phyloP scores from a whole-genome alignment of 2,797 vertebrate species.

The Falco novaeseelandiae region DNA sequence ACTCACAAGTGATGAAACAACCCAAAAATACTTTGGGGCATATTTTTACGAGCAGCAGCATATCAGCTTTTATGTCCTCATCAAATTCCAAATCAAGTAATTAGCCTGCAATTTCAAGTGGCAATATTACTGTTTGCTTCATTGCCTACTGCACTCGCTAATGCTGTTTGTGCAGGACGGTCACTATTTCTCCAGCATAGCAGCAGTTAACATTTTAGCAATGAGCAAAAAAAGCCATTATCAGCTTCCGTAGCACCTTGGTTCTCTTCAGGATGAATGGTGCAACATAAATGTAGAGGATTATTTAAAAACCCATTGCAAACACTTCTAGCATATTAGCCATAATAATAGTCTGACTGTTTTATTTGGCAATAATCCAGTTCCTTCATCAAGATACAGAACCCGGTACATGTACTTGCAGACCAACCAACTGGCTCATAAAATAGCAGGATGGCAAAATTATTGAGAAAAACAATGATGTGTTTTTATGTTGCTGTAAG shows the following conservation, averaged over 20 bases:
- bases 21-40: neutral
- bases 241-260: constrained; percentile 1
- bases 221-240: constrained; percentile 19
- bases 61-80: constrained; percentile 14
- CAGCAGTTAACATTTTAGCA: neutral
- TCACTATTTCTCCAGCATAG: constrained; percentile 22
- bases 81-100: constrained; percentile 49
- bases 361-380: constrained; percentile 55
- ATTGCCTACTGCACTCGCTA: neutral
- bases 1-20: neutral
- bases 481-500: constrained; percentile 39
- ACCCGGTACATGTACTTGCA: neutral
- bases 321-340: constrained; percentile 31
- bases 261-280: constrained; percentile 23
- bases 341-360: constrained; percentile 25
- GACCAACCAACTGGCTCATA: neutral
- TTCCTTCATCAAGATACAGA: neutral
- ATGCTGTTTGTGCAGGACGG: neutral
- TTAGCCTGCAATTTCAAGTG: constrained; percentile 39
- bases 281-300: constrained; percentile 13
- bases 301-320: constrained; percentile 66
- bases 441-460: constrained; percentile 47
- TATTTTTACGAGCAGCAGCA: constrained; percentile 12
- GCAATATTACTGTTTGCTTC: constrained; percentile 46
- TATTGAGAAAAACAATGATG: constrained; percentile 36